phyloP scores from a whole-genome alignment of 2,797 vertebrate species.

The Sebastes ruberrimus region DNA sequence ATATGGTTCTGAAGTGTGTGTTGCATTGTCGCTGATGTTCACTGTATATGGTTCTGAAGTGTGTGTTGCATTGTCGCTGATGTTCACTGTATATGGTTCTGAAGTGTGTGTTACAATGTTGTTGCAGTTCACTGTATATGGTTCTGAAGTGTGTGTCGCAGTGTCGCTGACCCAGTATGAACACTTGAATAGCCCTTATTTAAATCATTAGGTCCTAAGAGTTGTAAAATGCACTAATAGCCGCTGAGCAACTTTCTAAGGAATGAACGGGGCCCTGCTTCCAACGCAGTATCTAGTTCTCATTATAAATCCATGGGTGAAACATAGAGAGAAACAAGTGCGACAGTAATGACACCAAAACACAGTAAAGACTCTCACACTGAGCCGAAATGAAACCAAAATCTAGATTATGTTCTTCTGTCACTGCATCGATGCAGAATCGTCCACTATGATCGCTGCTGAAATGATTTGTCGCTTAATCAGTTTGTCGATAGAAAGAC shows the following conservation, averaged over 20 bases:
- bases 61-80: too few species aligned
- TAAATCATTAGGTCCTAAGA: too few species aligned
- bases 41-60: neutral
- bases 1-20: too few species aligned
- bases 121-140: neutral
- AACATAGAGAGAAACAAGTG: too few species aligned
- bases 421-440: neutral
- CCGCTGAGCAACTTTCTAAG: neutral
- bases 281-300: neutral
- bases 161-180: too few species aligned
- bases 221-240: neutral
- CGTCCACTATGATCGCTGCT: neutral
- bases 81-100: neutral
- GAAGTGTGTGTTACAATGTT: neutral
- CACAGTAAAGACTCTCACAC: neutral
- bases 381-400: too few species aligned
- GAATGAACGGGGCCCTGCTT: neutral
- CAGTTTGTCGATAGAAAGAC: neutral
- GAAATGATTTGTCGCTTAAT: neutral
- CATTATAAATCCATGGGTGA: neutral
- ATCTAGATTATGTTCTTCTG: neutral
- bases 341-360: neutral
- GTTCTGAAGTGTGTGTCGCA: neutral
- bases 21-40: rapidly evolving
- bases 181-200: too few species aligned